phyloP scores from a whole-genome alignment of 1,140 invertebrate genomes.

The Drosophila lini region DNA sequence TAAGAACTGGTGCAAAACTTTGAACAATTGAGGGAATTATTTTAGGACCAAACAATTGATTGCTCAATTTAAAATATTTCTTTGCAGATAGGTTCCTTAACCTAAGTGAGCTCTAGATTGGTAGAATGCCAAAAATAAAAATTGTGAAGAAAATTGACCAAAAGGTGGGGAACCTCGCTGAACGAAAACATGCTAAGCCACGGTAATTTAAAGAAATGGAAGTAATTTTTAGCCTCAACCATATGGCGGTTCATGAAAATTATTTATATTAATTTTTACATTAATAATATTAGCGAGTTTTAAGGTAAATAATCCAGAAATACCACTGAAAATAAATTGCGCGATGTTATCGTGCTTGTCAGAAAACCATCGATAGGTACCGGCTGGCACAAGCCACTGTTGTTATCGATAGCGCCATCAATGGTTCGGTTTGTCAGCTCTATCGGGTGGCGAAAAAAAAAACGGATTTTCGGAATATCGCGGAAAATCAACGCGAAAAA shows the following conservation, averaged over 20 bases:
- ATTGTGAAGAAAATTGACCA: background rate
- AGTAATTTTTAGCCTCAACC: too few relatives aligned
- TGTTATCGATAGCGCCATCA: slow-evolving; percentile 1
- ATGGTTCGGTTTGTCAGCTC: slow-evolving; percentile 7
- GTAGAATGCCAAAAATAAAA: background rate
- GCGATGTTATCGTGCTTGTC: background rate
- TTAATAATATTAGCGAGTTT: background rate
- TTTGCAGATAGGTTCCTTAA: background rate
- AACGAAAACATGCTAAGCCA: background rate
- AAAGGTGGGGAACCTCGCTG: background rate
- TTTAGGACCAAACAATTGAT: background rate
- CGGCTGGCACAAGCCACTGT: background rate
- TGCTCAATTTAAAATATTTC: background rate
- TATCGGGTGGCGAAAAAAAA: slow-evolving; percentile 31
- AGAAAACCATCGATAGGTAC: background rate
- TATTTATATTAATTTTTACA: background rate
- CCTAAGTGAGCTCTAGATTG: background rate
- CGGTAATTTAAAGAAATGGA: too few relatives aligned
- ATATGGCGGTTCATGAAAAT: background rate
- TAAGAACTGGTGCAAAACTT: background rate
- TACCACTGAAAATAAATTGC: background rate
- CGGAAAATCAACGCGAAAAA: slow-evolving; percentile 38
- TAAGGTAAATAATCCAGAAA: background rate
- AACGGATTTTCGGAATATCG: slow-evolving; percentile 31
- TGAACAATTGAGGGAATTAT: background rate